Conservation (phyloP, 2,888 invertebrate genomes). For the Phymatocera aterrima region DNA sequence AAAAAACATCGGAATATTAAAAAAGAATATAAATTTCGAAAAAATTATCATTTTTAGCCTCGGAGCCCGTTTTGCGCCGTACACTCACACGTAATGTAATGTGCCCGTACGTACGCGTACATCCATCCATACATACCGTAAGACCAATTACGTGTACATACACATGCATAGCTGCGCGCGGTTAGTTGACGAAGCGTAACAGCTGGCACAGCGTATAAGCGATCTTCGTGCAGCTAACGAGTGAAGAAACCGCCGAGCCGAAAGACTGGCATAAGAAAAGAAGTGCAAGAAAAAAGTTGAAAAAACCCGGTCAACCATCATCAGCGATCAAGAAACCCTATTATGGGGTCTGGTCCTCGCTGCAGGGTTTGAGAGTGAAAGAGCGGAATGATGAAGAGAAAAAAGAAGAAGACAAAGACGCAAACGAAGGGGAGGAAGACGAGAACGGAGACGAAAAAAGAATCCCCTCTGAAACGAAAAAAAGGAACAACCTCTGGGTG, state of each 20-base stretch:
- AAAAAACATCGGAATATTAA: too few relatives aligned
- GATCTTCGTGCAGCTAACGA: constrained; percentile 19
- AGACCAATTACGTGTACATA: constrained; percentile 7
- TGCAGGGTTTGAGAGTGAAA: neutral
- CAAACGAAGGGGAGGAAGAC: too few relatives aligned
- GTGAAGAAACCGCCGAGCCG: neutral
- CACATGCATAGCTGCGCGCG: too few relatives aligned
- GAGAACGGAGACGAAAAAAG: too few relatives aligned
- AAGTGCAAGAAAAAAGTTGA: neutral
- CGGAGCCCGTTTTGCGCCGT: too few relatives aligned
- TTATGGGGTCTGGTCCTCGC: neutral
- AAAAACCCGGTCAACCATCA: constrained; percentile 3
- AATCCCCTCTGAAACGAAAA: too few relatives aligned
- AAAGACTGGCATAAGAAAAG: neutral
- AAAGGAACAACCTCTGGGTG: too few relatives aligned
- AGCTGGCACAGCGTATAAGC: neutral
- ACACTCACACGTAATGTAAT: too few relatives aligned
- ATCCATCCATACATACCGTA: neutral
- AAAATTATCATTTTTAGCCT: too few relatives aligned
- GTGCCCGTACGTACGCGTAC: neutral
- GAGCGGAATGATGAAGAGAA: too few relatives aligned
- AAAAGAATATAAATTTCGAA: too few relatives aligned
- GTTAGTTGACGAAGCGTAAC: neutral
- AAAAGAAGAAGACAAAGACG: too few relatives aligned
- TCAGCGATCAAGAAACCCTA: neutral